These are phyloP conservation scores for Metopia argyrocephala DNA, from an alignment of 2,888 invertebrate genomes.

Conservation along the genomic window DNA sequence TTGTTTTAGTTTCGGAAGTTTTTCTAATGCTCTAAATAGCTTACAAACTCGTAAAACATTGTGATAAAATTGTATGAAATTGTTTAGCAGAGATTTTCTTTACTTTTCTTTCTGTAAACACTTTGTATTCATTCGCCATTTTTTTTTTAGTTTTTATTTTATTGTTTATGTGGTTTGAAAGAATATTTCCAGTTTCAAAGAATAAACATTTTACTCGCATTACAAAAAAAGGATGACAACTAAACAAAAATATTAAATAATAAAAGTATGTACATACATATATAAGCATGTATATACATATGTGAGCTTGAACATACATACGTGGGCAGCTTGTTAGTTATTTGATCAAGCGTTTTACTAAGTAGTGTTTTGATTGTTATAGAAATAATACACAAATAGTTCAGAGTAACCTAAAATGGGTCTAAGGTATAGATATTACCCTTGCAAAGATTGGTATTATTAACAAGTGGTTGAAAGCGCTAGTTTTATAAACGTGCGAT, in stretches of 20 bases:
- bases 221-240: not conserved
- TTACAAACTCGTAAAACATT: not conserved
- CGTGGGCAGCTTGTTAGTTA: too few species aligned
- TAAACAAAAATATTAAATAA: not conserved
- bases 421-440: too few species aligned
- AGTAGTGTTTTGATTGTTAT: too few species aligned
- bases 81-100: not conserved
- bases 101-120: not conserved
- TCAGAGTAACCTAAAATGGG: too few species aligned
- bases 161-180: conserved; percentile 21
- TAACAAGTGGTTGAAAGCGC: too few species aligned
- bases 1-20: conserved; percentile 40
- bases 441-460: too few species aligned
- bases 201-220: not conserved
- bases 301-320: too few species aligned
- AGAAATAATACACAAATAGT: too few species aligned
- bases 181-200: conserved; percentile 19
- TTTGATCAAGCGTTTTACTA: too few species aligned
- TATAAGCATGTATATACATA: too few species aligned
- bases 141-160: not conserved
- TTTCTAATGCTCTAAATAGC: conserved; percentile 36
- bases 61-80: conserved; percentile 26
- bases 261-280: not conserved
- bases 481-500: too few species aligned
- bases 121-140: not conserved